A percentile compares a stretch with the other conserved stretches of the same genome.
phyloP scores from a whole-genome alignment of 2,888 invertebrate genomes.

The Chrysolina oricalcia region DNA sequence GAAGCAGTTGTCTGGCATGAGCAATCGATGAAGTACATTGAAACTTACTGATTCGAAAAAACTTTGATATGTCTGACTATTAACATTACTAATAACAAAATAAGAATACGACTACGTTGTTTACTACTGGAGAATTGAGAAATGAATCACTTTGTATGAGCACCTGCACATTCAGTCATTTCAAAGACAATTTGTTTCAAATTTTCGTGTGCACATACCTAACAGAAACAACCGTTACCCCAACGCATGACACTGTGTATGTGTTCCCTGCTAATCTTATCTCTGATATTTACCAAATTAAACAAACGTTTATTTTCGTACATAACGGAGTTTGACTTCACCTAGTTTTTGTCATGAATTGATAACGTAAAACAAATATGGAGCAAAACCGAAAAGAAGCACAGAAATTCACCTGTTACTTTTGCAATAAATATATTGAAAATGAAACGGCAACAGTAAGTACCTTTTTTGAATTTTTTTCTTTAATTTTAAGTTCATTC shows the following conservation, averaged over 20 bases:
- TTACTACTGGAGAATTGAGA: too few species aligned
- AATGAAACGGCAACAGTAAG: slow-evolving; percentile 79
- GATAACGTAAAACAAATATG: slow-evolving; percentile 47
- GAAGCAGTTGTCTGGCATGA: too few species aligned
- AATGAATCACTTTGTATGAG: too few species aligned
- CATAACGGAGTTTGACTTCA: slow-evolving; percentile 35
- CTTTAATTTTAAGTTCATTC: background rate
- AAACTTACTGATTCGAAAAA: too few species aligned
- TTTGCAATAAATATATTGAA: slow-evolving; percentile 80
- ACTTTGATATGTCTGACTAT: too few species aligned
- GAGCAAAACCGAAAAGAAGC: slow-evolving; percentile 40
- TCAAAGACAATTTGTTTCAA: too few species aligned
- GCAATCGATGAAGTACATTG: too few species aligned
- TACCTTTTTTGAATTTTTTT: slow-evolving; percentile 25
- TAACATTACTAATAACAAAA: too few species aligned
- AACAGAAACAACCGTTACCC: background rate
- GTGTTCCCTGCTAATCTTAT: slow-evolving; percentile 49
- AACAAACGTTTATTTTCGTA: slow-evolving; percentile 46
- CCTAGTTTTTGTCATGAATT: slow-evolving; percentile 25
- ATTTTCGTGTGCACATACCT: background rate
- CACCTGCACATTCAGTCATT: too few species aligned
- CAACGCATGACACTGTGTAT: slow-evolving; percentile 7
- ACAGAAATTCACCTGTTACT: slow-evolving; percentile 75
- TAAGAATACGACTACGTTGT: too few species aligned
- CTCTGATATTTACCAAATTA: slow-evolving; percentile 48